These are phyloP conservation scores for Scopus umbretta DNA, from an alignment of 2,113 vertebrate species.

Conservation along the genomic window DNA sequence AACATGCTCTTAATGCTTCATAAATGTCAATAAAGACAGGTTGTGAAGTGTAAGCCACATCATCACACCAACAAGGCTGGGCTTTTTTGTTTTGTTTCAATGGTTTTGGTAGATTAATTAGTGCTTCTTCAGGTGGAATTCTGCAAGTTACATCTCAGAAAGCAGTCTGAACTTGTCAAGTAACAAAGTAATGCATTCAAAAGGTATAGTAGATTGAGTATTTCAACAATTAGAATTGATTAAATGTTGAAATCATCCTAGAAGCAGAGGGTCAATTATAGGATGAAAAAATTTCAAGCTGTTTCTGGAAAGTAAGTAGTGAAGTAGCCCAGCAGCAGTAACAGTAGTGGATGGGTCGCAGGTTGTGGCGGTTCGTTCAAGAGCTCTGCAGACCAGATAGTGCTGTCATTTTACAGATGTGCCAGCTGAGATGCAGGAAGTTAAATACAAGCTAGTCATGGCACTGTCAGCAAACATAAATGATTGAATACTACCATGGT, in stretches of 20 bases:
- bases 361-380: neutral
- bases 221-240: neutral
- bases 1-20: neutral
- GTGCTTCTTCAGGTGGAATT: neutral
- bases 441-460: neutral
- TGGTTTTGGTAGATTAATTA: neutral
- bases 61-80: neutral
- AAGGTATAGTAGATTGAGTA: neutral
- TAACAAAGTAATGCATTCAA: neutral
- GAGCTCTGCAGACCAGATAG: neutral
- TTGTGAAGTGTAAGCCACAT: neutral
- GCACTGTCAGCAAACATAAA: neutral
- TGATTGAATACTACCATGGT: neutral
- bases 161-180: neutral
- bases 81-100: neutral
- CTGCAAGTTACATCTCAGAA: neutral
- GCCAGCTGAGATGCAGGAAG: neutral
- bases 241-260: neutral
- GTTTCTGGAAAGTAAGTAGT: neutral
- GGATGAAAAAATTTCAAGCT: neutral
- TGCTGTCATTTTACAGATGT: neutral
- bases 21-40: neutral
- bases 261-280: neutral
- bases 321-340: neutral
- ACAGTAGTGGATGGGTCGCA: neutral